Base-by-base conservation (phyloP, 2,888 invertebrate genomes). In the Sarcophaga variegata region DNA sequence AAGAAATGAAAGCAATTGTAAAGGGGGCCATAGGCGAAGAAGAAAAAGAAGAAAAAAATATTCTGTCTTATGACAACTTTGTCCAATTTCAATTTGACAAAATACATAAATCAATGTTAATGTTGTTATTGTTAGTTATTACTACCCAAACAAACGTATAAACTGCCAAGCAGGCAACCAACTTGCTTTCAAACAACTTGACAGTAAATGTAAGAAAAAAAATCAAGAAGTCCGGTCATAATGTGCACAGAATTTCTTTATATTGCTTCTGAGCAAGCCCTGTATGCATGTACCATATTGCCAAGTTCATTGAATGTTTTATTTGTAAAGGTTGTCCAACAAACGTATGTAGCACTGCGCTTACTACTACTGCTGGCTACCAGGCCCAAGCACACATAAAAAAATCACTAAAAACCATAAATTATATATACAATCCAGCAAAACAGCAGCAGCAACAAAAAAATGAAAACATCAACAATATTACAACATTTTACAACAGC, bases 51-150 rank as follows among this genome's bases (percentile, higher is more conserved):
- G 45, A 64, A 63, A 83, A 20, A 49, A 27, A 45, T 60, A 71
- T 20, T 71, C 78, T 72, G 64, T 87, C 86, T 90, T 89, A 89
- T 88, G 90, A 89, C 89, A 89, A 89, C 88, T 89, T 88, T 89
- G 88, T 89, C 88, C 89, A 89, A 90, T 88, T 90, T 90, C 88
- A 89, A 89, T 88, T 85, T 88, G 85, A 86, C 84, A 86, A 89
- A 89, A 89, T 89, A 89, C 89, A 90, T 89, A 90, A 89, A 90
- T 90, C 89, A 89, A 85, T 87, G 83, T 86, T 88, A 89, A 87
- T 83, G 79, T 82, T 84, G 75, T 87, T 87, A 81, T 87, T 87
- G 75, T 80, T 77, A 81, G 72, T 81, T 82, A 54, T 72, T 81
- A 64, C 81, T 64, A 70, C 76, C 76, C 80, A 76, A 67, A 72